Evolutionary conservation across 1,140 invertebrate species (phyloP).

Genomic region (Drosophila chauvacae): DNA sequence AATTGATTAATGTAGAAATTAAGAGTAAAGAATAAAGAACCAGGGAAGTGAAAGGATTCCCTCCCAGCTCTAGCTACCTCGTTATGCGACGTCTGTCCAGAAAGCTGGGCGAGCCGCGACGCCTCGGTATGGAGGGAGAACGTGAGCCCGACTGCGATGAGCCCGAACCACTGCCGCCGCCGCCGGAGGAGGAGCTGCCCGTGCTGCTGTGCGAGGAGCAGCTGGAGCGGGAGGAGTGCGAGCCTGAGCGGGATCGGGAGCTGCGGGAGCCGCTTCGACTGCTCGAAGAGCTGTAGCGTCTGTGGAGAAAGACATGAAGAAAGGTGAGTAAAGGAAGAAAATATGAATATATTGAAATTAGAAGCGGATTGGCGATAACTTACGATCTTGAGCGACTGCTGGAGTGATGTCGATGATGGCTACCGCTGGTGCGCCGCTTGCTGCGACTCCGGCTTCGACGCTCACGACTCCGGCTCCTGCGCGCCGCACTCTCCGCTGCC

Average conservation of each 20-base stretch:
- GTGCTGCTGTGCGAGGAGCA: constrained; percentile 85
- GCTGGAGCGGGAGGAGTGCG: constrained; percentile 85
- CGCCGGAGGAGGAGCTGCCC: constrained; percentile 72
- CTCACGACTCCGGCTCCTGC: constrained; percentile 74
- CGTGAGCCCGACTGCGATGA: constrained; percentile 86
- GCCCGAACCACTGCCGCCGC: constrained; percentile 64
- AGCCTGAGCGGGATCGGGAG: constrained; percentile 85
- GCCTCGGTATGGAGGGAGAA: constrained; percentile 93
- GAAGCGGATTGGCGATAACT: constrained; percentile 29
- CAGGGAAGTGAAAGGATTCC: background rate
- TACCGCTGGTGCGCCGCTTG: constrained; percentile 58
- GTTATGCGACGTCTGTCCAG: constrained; percentile 95
- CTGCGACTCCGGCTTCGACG: constrained; percentile 74
- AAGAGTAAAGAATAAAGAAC: constrained; percentile 15
- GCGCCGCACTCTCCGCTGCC: constrained; percentile 77
- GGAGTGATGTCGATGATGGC: constrained; percentile 71
- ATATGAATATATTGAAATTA: background rate
- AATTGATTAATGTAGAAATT: constrained; percentile 41
- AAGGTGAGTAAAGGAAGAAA: no score
- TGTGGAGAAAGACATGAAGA: constrained; percentile 8
- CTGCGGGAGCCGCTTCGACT: constrained; percentile 81
- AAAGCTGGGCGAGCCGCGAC: constrained; percentile 95
- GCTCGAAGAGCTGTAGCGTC: constrained; percentile 85
- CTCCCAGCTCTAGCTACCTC: constrained; percentile 87
- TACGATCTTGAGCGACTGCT: constrained; percentile 85